Conservation (phyloP, 2,888 invertebrate genomes). For the Diarsia mendica region DNA sequence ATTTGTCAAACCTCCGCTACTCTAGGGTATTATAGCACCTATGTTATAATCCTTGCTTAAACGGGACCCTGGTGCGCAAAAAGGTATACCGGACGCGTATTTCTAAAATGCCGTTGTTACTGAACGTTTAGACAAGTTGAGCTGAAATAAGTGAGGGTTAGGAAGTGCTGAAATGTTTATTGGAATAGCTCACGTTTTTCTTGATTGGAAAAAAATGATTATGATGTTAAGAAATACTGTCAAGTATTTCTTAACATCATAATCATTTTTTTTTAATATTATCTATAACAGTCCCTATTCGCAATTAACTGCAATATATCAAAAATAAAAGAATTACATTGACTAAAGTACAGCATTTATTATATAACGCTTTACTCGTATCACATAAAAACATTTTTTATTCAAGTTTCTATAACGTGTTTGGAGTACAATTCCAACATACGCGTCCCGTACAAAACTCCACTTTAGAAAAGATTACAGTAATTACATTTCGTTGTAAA, state of each 20-base stretch:
- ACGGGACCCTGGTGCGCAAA: constrained; percentile 37
- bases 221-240: too few relatives aligned
- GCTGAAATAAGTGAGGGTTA: neutral
- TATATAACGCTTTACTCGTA: too few relatives aligned
- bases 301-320: too few relatives aligned
- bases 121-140: neutral
- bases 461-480: constrained; percentile 71
- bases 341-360: too few relatives aligned
- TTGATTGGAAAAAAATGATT: too few relatives aligned
- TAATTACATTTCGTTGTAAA: constrained; percentile 81
- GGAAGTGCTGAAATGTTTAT: neutral
- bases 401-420: neutral
- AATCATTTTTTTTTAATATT: too few relatives aligned
- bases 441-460: constrained; percentile 47
- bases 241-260: neutral
- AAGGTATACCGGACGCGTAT: constrained; percentile 38
- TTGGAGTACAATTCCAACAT: constrained; percentile 12
- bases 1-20: constrained; percentile 62
- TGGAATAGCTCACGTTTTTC: neutral
- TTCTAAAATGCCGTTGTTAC: constrained; percentile 7
- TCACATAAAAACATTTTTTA: too few relatives aligned
- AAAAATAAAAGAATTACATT: too few relatives aligned
- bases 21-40: constrained; percentile 59
- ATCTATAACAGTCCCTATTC: too few relatives aligned
- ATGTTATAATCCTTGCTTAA: constrained; percentile 61